Percentiles rank a stretch among this genome's conserved stretches.
These are phyloP conservation scores for Azorinus chamasolen DNA, from an alignment of 2,888 invertebrate genomes.

Conservation along the genomic window DNA sequence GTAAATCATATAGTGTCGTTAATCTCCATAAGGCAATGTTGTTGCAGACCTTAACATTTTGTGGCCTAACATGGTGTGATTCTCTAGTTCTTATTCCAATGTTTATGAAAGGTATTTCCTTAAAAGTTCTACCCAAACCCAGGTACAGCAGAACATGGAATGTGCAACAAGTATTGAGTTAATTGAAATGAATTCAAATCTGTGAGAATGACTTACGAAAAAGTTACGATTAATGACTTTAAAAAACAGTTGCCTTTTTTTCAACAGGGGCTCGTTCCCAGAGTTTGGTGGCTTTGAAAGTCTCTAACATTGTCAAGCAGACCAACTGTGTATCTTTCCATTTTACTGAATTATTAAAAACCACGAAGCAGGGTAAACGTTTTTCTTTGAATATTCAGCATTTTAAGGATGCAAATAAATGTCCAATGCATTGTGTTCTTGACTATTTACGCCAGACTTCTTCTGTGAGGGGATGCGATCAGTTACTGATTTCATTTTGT, in stretches of 20 bases:
- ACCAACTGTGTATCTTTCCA: conserved; percentile 9
- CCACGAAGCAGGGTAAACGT: conserved; percentile 6
- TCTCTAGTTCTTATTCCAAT: conserved; percentile 13
- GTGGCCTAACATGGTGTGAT: conserved; percentile 33
- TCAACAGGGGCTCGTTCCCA: conserved; percentile 34
- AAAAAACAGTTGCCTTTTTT: conserved; percentile 31
- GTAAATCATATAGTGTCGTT: conserved; percentile 38
- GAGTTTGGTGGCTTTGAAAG: conserved; percentile 28
- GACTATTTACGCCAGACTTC: conserved; percentile 25
- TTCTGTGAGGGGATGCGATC: conserved; percentile 1
- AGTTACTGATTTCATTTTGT: conserved; percentile 44
- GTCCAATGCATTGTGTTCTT: conserved; percentile 44
- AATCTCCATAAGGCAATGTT: conserved; percentile 52
- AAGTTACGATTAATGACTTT: conserved; percentile 39
- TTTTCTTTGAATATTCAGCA: conserved; percentile 33
- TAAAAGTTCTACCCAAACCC: conserved; percentile 16
- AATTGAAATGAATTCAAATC: conserved; percentile 14
- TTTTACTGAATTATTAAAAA: conserved; percentile 10
- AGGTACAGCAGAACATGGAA: conserved; percentile 44
- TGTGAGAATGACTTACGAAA: not conserved
- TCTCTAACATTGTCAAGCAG: conserved; percentile 27
- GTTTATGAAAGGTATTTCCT: conserved; percentile 47
- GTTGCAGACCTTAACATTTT: conserved; percentile 36
- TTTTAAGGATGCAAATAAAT: conserved; percentile 28
- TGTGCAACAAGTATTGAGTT: conserved; percentile 31